Evolutionary conservation across 2,113 vertebrate genomes (phyloP).

Genomic region (Tenrec ecaudatus): DNA sequence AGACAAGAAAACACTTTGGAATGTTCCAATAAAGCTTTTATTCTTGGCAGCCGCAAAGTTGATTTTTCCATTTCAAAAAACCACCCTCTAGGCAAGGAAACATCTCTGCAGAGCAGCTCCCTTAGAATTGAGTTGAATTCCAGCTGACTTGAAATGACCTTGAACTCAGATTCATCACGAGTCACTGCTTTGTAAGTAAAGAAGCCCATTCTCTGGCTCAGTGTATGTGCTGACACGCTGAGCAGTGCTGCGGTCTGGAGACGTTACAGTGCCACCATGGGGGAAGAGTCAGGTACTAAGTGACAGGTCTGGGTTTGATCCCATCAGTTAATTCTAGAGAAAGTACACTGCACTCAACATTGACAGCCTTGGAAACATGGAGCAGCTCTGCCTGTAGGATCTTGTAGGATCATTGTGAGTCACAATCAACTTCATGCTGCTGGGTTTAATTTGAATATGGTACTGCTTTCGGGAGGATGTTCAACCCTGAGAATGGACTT

Average conservation of each 20-base stretch:
- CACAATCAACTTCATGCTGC: no score
- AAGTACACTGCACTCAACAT: no score
- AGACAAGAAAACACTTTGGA: background rate
- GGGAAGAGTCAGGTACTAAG: no score
- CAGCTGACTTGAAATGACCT: background rate
- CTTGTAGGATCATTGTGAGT: no score
- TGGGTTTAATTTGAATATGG: no score
- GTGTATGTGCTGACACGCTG: background rate
- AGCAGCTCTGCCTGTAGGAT: no score
- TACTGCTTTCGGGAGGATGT: no score
- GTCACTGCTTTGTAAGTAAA: background rate
- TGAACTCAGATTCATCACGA: background rate
- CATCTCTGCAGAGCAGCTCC: background rate
- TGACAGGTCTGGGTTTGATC: no score
- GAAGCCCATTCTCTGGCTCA: fast-evolving
- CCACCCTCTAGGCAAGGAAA: background rate
- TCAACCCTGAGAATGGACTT: background rate
- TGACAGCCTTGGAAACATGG: no score
- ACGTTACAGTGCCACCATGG: no score
- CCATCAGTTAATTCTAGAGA: no score
- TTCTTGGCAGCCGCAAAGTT: background rate
- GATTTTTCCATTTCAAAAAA: background rate
- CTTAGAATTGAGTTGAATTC: background rate
- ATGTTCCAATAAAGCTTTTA: slow-evolving; percentile 28
- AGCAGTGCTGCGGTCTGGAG: background rate